These are phyloP conservation scores for Ormyrus thymus DNA, from an alignment of 2,888 invertebrate species.

Conservation along the genomic window DNA sequence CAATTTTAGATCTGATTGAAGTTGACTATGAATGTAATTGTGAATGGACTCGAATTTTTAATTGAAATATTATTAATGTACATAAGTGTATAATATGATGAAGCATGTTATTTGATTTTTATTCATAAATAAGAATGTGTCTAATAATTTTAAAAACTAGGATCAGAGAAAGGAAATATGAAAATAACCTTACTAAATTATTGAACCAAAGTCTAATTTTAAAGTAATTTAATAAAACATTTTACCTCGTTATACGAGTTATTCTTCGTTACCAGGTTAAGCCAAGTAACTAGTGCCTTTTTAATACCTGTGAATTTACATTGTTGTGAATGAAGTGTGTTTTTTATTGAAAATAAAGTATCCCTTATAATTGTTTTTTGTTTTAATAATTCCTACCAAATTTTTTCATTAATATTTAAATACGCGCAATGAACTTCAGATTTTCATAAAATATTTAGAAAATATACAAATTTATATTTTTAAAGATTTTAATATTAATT, in stretches of 20 bases:
- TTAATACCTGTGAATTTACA: constrained; percentile 46
- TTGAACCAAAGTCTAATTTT: constrained; percentile 56
- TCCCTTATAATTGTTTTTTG: constrained; percentile 21
- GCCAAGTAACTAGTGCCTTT: constrained; percentile 51
- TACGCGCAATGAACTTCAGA: too few relatives aligned
- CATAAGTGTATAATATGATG: constrained; percentile 50
- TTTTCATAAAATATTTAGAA: too few relatives aligned
- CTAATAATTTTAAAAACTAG: constrained; percentile 12
- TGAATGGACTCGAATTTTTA: constrained; percentile 15
- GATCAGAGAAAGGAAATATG: neutral
- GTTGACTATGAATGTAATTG: neutral
- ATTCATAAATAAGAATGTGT: constrained; percentile 11
- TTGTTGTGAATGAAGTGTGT: constrained; percentile 48
- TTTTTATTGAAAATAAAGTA: constrained; percentile 50
- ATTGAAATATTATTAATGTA: constrained; percentile 37
- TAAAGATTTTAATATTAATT: too few relatives aligned
- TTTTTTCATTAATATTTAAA: neutral
- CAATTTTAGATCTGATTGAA: constrained; percentile 49
- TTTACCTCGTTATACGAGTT: constrained; percentile 16
- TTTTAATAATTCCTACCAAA: neutral
- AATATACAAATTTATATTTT: too few relatives aligned
- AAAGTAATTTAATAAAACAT: constrained; percentile 39
- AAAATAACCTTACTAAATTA: constrained; percentile 37
- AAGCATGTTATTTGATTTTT: constrained; percentile 40
- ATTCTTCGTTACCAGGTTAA: constrained; percentile 33